phyloP scores from a whole-genome alignment of 2,888 invertebrate species.

The Carterocephalus palaemon region DNA sequence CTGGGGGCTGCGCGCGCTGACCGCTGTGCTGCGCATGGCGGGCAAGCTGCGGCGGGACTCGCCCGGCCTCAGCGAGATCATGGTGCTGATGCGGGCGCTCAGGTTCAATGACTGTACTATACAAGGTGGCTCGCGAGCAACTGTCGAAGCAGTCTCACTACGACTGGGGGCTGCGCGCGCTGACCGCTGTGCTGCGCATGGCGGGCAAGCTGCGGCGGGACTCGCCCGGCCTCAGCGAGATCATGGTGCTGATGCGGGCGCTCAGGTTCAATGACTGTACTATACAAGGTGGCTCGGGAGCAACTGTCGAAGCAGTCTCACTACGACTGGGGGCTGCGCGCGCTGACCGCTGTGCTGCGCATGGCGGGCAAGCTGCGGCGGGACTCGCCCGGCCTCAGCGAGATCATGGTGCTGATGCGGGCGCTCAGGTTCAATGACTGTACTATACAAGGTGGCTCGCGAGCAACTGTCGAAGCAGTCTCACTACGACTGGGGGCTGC shows the following conservation, averaged over 20 bases:
- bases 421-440: slow-evolving; percentile 91
- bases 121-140: slow-evolving; percentile 91
- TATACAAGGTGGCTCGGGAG: slow-evolving; percentile 91
- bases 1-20: slow-evolving; percentile 94
- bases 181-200: slow-evolving; percentile 95
- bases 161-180: slow-evolving; percentile 93
- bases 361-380: slow-evolving; percentile 94
- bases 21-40: slow-evolving; percentile 94
- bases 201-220: slow-evolving; percentile 91
- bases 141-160: slow-evolving; percentile 96
- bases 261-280: slow-evolving; percentile 89
- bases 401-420: slow-evolving; percentile 93
- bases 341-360: slow-evolving; percentile 92
- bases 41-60: slow-evolving; percentile 90
- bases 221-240: slow-evolving; percentile 88
- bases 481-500: slow-evolving; percentile 95
- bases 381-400: slow-evolving; percentile 86
- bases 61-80: slow-evolving; percentile 88
- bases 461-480: slow-evolving; percentile 95
- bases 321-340: slow-evolving; percentile 95
- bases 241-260: slow-evolving; percentile 93
- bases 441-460: slow-evolving; percentile 89
- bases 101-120: slow-evolving; percentile 91
- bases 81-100: slow-evolving; percentile 93
- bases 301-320: slow-evolving; percentile 95